Evolutionary conservation across 2,888 invertebrate genomes (phyloP).

Genomic region (Philhelius pedissequus): DNA sequence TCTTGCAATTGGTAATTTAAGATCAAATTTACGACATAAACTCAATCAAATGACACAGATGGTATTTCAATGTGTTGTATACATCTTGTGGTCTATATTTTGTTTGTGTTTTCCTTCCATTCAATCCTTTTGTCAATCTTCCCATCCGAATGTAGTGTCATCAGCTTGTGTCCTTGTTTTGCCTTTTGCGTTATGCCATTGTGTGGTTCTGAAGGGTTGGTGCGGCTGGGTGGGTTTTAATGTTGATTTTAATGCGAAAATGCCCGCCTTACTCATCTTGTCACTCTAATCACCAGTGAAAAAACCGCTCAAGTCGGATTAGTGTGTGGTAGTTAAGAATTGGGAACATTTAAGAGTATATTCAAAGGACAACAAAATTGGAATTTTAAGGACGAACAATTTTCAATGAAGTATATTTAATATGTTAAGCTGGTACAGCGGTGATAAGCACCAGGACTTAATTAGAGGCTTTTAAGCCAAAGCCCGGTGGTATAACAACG

Average conservation of each 20-base stretch:
- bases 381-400: neutral
- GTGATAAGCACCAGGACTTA: constrained; percentile 42
- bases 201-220: constrained; percentile 16
- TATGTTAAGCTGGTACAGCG: constrained; percentile 14
- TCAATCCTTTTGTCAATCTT: constrained; percentile 14
- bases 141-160: constrained; percentile 8
- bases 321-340: constrained; percentile 2
- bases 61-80: neutral
- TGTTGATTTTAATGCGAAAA: constrained; percentile 25
- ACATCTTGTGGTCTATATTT: neutral
- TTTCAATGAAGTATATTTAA: constrained; percentile 24
- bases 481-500: neutral
- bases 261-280: constrained; percentile 11
- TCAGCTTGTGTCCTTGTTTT: neutral
- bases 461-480: neutral
- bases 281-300: constrained; percentile 32
- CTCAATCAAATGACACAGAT: neutral
- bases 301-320: constrained; percentile 34
- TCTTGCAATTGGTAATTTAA: no score
- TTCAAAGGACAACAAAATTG: neutral
- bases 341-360: neutral
- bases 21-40: no score
- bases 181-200: neutral
- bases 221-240: neutral
- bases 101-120: neutral